A percentile compares a stretch with the other conserved stretches of the same genome.
phyloP scores from a whole-genome alignment of 1,140 invertebrate genomes.

The Aculops lycopersici region DNA sequence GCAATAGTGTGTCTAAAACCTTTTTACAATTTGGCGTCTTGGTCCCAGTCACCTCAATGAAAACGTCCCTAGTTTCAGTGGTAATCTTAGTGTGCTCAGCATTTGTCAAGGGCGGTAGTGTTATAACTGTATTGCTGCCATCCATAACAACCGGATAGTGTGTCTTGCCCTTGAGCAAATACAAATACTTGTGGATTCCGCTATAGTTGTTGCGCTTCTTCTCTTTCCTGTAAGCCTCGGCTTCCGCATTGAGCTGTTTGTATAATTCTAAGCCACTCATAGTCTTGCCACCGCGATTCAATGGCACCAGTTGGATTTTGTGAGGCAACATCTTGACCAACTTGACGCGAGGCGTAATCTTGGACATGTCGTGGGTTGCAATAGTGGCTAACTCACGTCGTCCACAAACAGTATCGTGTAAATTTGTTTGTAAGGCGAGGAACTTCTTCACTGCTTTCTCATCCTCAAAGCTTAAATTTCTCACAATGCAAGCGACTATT shows the following conservation, averaged over 20 bases:
- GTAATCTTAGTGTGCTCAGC: conserved; percentile 33
- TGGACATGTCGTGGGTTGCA: conserved; percentile 39
- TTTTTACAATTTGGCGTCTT: conserved; percentile 29
- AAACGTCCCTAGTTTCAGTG: conserved; percentile 25
- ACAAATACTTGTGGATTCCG: conserved; percentile 44
- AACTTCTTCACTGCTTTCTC: conserved; percentile 33
- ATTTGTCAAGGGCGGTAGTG: conserved; percentile 51
- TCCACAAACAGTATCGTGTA: conserved; percentile 41
- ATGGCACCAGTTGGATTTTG: conserved; percentile 23
- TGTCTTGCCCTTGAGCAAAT: conserved; percentile 35
- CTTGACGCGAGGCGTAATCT: conserved; percentile 25
- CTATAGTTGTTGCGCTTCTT: conserved; percentile 41
- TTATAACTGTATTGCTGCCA: conserved; percentile 30
- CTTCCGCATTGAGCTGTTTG: conserved; percentile 30
- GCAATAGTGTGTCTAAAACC: conserved; percentile 29
- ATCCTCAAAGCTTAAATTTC: conserved; percentile 25
- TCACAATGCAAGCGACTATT: conserved; percentile 35
- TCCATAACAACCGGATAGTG: conserved; percentile 30
- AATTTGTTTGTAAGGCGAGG: conserved; percentile 30
- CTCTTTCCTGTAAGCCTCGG: conserved; percentile 28
- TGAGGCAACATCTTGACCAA: conserved; percentile 7
- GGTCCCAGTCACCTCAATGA: conserved; percentile 41
- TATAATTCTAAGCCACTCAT: conserved; percentile 30
- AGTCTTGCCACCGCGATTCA: conserved; percentile 22
- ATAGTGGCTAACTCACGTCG: conserved; percentile 41